Conservation (phyloP, 1,140 invertebrate genomes). For the Aleiodes sp. region DNA sequence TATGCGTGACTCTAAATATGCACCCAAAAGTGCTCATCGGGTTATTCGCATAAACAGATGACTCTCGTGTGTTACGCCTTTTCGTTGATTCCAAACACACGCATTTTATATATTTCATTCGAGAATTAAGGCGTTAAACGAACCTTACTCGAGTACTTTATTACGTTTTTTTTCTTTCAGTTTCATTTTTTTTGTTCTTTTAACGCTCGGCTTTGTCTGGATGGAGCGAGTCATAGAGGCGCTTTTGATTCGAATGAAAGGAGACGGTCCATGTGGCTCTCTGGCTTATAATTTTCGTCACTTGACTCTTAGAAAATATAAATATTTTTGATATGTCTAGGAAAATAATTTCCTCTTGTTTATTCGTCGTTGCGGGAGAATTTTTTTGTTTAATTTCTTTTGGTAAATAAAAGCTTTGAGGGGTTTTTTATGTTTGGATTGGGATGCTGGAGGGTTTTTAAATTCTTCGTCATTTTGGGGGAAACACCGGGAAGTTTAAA, state of each 20-base stretch:
- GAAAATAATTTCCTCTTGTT: too few relatives aligned
- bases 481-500: too few relatives aligned
- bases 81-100: background rate
- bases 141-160: background rate
- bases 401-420: too few relatives aligned
- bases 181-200: background rate
- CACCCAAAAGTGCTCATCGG: background rate
- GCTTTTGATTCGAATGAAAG: background rate
- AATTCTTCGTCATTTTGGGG: too few relatives aligned
- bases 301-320: background rate
- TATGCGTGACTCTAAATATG: background rate
- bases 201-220: background rate
- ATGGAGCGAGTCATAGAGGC: background rate
- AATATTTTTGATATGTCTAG: too few relatives aligned
- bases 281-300: conserved; percentile 1
- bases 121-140: background rate
- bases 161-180: background rate
- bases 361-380: background rate
- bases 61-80: background rate
- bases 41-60: background rate
- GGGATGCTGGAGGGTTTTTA: too few relatives aligned
- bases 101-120: background rate
- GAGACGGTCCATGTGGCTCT: too few relatives aligned
- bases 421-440: too few relatives aligned
- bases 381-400: too few relatives aligned